Base-by-base conservation (phyloP, 2,888 invertebrate species). In the Spilarctia lutea region DNA sequence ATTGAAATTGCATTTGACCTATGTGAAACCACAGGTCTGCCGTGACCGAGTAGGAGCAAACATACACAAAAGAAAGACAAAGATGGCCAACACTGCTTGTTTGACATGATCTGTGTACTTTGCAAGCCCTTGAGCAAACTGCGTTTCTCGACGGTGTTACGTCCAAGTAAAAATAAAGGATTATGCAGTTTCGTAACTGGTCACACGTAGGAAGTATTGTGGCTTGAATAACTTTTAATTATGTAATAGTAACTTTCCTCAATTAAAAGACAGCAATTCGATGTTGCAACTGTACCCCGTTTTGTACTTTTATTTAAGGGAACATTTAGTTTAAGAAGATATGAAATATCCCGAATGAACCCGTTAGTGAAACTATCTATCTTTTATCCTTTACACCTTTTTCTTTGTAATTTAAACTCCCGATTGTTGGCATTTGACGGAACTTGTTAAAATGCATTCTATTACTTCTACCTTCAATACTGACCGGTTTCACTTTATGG, bases 11-110 rank as follows among this genome's bases (percentile, higher is more conserved):
- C 87, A 89, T 89, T 91, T 93, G 92, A 94, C 93, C 92, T 90
- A 89, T 85, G 89, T 89, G 85, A 93, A 94, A 94, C 95, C 94
- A 91, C 95, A 94, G 77, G 93, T 91, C 92, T 89, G 91, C 95
- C 94, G 86, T 94, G 95, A 94, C 94, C 94, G 92, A 92, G 89
- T 88, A 88, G 89, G 88, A 90, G 90, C 86, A 93, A 87, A 90
- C 83, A 80, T 77, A 81, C 87, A 90, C 87, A 89, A 89, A 90
- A 88, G 89, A 89, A 88, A 91, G 85, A 89, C 89, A 89, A 87
- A 88, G 89, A 91, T 85, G 89, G 88, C 86, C 85, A 88, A 89
- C 89, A 89, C 30, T 79, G 77, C 84, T 73, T 86, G 85, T 86
- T 85, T 93, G 91, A 88, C 88, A 88, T 92, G 86, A 91, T 89